Evolutionary conservation across 2,797 vertebrate species (phyloP).

Genomic region (Rhinophrynus dorsalis): DNA sequence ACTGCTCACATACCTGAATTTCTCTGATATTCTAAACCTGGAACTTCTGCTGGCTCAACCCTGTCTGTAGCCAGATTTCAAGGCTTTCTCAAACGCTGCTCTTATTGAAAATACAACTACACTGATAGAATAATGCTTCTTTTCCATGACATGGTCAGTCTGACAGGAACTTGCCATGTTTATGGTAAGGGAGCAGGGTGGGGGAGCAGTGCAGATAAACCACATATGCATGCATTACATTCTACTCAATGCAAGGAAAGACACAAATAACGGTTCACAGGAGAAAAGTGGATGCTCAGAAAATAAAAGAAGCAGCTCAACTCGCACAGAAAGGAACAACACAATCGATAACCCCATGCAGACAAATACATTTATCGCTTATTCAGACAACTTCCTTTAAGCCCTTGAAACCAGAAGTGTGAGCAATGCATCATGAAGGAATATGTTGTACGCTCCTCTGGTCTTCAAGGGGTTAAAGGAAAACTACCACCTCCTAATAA

Average conservation of each 20-base stretch:
- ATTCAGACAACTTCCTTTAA: no score
- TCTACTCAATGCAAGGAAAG: background rate
- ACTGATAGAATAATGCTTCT: conserved; percentile 6
- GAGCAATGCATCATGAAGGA: no score
- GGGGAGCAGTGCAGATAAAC: background rate
- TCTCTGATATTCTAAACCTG: conserved; percentile 4
- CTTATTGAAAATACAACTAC: conserved; percentile 14
- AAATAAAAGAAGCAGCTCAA: conserved; percentile 10
- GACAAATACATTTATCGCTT: conserved; percentile 53
- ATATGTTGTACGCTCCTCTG: no score
- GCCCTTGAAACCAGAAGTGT: no score
- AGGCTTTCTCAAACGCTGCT: conserved; percentile 3
- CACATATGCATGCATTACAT: background rate
- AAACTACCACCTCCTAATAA: no score
- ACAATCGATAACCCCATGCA: conserved; percentile 50
- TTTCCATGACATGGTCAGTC: background rate
- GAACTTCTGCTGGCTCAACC: conserved; percentile 27
- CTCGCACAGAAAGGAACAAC: conserved; percentile 52
- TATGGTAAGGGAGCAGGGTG: background rate
- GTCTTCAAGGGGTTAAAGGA: no score
- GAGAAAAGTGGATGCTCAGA: conserved; percentile 4
- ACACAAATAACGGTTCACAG: conserved; percentile 20
- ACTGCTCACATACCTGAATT: conserved; percentile 32
- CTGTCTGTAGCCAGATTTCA: conserved; percentile 34
- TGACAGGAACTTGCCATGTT: background rate